phyloP scores from a whole-genome alignment of 2,888 invertebrate species.

The Mythimna pallens region DNA sequence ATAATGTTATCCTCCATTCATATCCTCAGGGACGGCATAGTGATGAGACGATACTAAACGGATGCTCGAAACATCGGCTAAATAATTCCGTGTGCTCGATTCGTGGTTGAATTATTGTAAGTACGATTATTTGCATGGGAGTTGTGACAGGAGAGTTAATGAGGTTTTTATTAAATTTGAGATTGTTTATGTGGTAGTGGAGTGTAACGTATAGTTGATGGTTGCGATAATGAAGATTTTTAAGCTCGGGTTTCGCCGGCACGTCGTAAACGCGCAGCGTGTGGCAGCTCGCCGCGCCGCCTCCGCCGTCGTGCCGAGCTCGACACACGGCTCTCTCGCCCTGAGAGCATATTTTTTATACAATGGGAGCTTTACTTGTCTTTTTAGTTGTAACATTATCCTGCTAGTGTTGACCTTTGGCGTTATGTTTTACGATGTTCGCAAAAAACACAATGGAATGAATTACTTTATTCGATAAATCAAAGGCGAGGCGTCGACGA shows the following conservation, averaged over 20 bases:
- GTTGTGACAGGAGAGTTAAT: conserved; percentile 68
- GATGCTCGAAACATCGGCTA: conserved; percentile 47
- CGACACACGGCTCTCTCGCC: conserved; percentile 38
- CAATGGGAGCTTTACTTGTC: conserved; percentile 69
- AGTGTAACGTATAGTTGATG: conserved; percentile 76
- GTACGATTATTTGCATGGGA: conserved; percentile 42
- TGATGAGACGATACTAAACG: conserved; percentile 53
- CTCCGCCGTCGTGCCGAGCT: conserved; percentile 26
- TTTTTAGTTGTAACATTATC: conserved; percentile 73
- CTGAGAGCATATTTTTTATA: conserved; percentile 63
- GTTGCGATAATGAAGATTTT: conserved; percentile 81
- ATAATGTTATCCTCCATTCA: conserved; percentile 81
- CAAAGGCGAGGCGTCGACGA: conserved; percentile 54
- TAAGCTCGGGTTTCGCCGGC: conserved; percentile 80
- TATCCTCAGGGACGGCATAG: conserved; percentile 70
- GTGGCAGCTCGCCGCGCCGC: conserved; percentile 59
- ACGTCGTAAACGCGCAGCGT: conserved; percentile 78
- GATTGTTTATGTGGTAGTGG: conserved; percentile 74
- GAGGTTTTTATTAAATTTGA: conserved; percentile 71
- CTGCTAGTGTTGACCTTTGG: conserved; percentile 77
- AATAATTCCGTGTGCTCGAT: conserved; percentile 48
- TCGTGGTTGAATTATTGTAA: conserved; percentile 44
- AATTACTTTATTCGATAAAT: conserved; percentile 69
- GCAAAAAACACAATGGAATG: conserved; percentile 72
- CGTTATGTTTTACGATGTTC: conserved; percentile 63